Evolutionary conservation across 2,888 invertebrate genomes (phyloP).

Genomic region (Lingula anatina): DNA sequence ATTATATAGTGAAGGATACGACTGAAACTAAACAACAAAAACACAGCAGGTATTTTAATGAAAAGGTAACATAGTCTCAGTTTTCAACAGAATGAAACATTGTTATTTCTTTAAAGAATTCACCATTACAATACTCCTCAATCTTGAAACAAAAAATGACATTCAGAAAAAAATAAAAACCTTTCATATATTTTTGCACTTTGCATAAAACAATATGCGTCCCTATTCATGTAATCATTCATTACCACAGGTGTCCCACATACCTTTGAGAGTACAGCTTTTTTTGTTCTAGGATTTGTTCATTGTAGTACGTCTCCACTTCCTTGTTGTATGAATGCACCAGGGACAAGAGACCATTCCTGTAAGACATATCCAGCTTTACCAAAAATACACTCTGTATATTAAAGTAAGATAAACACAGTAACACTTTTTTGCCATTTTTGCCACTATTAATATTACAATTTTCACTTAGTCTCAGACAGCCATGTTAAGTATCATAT

Average conservation of each 20-base stretch:
- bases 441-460: neutral
- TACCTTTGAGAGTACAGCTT: conserved; percentile 61
- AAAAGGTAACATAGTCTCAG: neutral
- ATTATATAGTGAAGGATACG: conserved; percentile 72
- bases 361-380: conserved; percentile 17
- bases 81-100: neutral
- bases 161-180: too few relatives aligned
- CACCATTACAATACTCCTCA: neutral
- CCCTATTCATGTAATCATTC: too few relatives aligned
- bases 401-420: neutral
- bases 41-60: too few relatives aligned
- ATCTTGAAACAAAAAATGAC: too few relatives aligned
- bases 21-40: conserved; percentile 66
- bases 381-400: neutral
- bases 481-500: too few relatives aligned
- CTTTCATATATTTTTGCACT: too few relatives aligned
- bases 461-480: neutral
- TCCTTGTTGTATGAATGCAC: conserved; percentile 69
- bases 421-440: neutral
- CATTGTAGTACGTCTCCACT: conserved; percentile 79
- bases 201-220: too few relatives aligned
- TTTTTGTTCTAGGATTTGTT: conserved; percentile 81
- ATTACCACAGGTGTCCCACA: neutral
- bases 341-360: conserved; percentile 65
- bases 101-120: neutral